Evolutionary conservation across 2,113 vertebrate species (phyloP), one percentile per base, ranked within the genome.

Genomic region (Hymenochirus boettgeri): DNA sequence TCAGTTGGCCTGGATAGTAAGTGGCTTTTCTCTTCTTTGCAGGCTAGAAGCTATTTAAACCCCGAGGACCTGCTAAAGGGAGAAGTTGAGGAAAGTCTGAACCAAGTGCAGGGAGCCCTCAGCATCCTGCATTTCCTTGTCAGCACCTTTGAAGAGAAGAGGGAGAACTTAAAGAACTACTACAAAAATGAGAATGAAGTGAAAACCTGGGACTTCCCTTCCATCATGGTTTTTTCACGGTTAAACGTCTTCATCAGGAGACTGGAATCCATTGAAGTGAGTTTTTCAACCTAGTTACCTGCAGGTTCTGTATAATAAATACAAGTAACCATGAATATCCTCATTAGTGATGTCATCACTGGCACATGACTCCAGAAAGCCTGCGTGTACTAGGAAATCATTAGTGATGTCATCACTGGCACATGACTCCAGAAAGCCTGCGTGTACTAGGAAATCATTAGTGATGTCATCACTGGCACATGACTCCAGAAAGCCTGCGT

Each of bases 11-110:
- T n/a, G n/a, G n/a, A n/a, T n/a, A n/a, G n/a, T n/a, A n/a, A n/a
- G n/a, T n/a, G n/a, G n/a, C n/a, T n/a, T n/a, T n/a, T n/a, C n/a
- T n/a, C n/a, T n/a, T 31, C 5, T 6, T 69, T 39, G 23, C 55
- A 99, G 96, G 91, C 94, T 0, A 72, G 64, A 21, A 6, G 22
- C 18, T 93, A 87, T 72, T 76, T 99, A 5, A 83, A 62, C 66
- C 86, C 90, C 21, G 93, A 93, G 24, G 93, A 97, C 8, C 62
- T 99, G 22, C 78, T 99, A 75, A 94, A 80, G 77, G 90, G 83
- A 17, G 96, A 99, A 23, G 17, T 79, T 10, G 80, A 84, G 12
- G 94, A 97, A 69, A 89, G 86, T 73, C 78, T 92, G 71, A 62
- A 70, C 45, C 93, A 83, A 70, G 85, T 97, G 33, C 82, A 83